phyloP scores from a whole-genome alignment of 2,113 vertebrate species.

The Pollimyrus isidori region DNA sequence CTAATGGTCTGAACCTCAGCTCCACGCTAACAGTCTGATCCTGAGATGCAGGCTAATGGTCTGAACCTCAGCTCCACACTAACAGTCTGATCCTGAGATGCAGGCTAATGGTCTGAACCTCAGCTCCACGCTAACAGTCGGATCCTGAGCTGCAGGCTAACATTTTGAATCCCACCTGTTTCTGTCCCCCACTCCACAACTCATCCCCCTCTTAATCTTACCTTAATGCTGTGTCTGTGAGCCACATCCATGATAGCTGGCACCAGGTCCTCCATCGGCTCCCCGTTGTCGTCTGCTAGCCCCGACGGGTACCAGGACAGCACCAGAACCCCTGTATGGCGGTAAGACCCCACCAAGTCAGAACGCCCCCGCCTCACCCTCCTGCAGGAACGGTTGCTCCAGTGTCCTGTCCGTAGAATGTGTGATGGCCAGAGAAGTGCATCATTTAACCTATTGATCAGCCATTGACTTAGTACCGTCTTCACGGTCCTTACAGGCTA shows the following conservation, averaged over 20 bases:
- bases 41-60: neutral
- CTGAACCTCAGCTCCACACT: neutral
- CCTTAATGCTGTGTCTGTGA: conserved; percentile 78
- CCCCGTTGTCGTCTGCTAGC: conserved; percentile 75
- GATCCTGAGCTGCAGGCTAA: neutral
- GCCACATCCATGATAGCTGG: conserved; percentile 73
- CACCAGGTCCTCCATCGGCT: conserved; percentile 75
- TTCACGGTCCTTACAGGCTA: neutral
- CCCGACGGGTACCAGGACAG: conserved; percentile 83
- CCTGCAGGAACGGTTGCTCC: neutral
- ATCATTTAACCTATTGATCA: neutral
- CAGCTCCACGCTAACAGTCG: too few species aligned
- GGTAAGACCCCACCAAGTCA: conserved; percentile 6
- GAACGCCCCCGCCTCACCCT: neutral
- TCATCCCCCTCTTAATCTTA: conserved; percentile 41
- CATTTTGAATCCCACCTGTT: neutral
- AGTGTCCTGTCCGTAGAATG: neutral
- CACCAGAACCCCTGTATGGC: conserved; percentile 69
- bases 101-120: too few species aligned
- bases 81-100: neutral
- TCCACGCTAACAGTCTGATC: neutral
- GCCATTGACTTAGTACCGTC: neutral
- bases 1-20: neutral
- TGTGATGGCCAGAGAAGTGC: neutral
- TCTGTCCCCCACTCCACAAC: neutral